Evolutionary conservation across 30 jellyfish, hydroid and myxozoan species (phyloP).

Genomic region (Turritopsis dohrnii): DNA sequence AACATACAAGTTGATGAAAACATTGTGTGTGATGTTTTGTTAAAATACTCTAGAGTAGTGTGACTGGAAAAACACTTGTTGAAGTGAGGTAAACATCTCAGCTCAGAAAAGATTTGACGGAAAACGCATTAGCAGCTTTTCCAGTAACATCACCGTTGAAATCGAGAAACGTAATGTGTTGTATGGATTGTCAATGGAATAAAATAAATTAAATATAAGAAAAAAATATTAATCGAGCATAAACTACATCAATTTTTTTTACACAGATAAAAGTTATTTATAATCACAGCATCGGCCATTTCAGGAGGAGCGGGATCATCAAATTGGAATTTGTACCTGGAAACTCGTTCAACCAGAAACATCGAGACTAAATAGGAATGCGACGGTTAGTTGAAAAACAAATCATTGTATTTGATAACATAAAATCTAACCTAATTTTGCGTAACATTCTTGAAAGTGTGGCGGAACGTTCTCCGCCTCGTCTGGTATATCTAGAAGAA

Average conservation of each 20-base stretch:
- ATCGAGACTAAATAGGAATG: neutral
- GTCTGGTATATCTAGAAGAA: neutral
- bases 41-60: neutral
- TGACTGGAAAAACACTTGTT: neutral
- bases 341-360: slow-evolving; percentile 1
- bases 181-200: too few species aligned
- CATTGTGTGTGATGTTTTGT: neutral
- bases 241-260: neutral
- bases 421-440: neutral
- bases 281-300: neutral
- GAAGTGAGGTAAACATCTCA: too few species aligned
- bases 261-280: slow-evolving; percentile 4
- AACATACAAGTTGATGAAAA: too few species aligned
- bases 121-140: too few species aligned
- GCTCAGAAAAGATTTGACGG: too few species aligned
- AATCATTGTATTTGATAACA: too few species aligned
- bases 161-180: too few species aligned
- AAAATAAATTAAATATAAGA: too few species aligned
- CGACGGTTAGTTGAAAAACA: neutral
- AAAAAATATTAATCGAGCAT: too few species aligned
- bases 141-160: too few species aligned
- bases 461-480: neutral
- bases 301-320: neutral
- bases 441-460: slow-evolving; percentile 1
- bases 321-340: neutral